Evolutionary conservation across 92 coral and sea anemone species (phyloP), one percentile per base, ranked within the genome.

Genomic region (Meandrina meandrites): DNA sequence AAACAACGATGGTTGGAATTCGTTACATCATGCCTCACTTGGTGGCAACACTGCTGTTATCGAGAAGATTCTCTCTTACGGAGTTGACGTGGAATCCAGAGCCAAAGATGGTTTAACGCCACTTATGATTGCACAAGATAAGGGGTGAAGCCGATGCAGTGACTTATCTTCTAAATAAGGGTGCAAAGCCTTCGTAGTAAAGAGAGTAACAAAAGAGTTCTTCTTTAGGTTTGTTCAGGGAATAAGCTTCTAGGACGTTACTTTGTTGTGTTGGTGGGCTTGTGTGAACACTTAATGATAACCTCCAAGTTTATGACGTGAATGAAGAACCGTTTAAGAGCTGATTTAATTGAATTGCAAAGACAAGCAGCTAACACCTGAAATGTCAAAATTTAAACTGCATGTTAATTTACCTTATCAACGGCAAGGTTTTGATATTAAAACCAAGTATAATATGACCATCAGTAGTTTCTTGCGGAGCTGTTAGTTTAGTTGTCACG

Each of bases 21-120:
- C 42, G 35, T 22, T 85, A 47, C 82, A 85, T 22, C 34, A 2
- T 58, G 88, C 88, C 18, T 24, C 75, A 40, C 15, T 16, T 0
- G 76, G 82, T 11, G 74, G 73, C 2, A 36, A n/a, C 8, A 86
- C 90, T 30, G 86, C 81, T 28, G 30, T 1, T 21, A 35, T 84
- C 32, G 80, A 84, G 67, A 76, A 19, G 31, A 17, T 75, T 9
- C 75, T 84, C 24, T 75, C 88, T 36, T 57, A 70, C 56, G 81
- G 88, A 34, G 32, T 36, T 66, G 54, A 57, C 35, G 13, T 58
- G 40, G 73, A 57, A 48, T 75, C 82, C 8, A 84, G 54, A 42
- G n/a, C 30, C 40, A 54, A 50, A 0, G 12, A 7, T 24, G 71
- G 71, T 66, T 1, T 4, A 24, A 66, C 71, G 31, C 35, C 71